phyloP scores from a whole-genome alignment of 2,888 invertebrate species.

The Encarsia formosa region DNA sequence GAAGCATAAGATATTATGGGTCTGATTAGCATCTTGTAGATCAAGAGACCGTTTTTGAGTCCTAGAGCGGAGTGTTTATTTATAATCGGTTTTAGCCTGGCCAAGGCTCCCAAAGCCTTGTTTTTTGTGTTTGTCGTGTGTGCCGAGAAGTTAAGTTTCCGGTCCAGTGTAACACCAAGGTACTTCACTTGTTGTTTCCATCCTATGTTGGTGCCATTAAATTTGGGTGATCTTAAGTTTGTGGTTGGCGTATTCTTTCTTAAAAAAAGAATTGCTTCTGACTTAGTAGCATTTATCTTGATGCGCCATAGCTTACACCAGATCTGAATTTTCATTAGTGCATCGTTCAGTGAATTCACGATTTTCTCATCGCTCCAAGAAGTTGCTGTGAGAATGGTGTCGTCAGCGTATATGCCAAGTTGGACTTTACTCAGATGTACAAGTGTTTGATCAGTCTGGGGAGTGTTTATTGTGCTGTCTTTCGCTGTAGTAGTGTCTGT shows the following conservation, averaged over 20 bases:
- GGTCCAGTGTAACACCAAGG: conserved; percentile 27
- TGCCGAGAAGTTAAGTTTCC: conserved; percentile 7
- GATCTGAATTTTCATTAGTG: neutral
- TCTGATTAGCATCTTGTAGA: conserved; percentile 29
- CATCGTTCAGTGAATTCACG: neutral
- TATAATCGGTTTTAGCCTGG: conserved; percentile 18
- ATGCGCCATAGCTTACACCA: conserved; percentile 7
- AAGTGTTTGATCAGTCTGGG: too few species aligned
- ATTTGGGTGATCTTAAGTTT: conserved; percentile 1
- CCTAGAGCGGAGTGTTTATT: conserved; percentile 7
- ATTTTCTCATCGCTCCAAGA: conserved; percentile 10
- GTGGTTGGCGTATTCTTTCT: neutral
- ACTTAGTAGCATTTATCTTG: conserved; percentile 3
- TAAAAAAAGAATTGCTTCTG: conserved; percentile 1
- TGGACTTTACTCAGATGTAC: too few species aligned
- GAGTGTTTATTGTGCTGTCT: too few species aligned
- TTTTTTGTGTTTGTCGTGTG: conserved; percentile 7
- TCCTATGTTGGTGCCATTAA: conserved; percentile 6
- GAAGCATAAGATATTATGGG: conserved; percentile 26
- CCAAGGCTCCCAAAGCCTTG: conserved; percentile 18
- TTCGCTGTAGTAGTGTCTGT: too few species aligned
- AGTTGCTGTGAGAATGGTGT: conserved; percentile 27
- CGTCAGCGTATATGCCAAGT: conserved; percentile 30
- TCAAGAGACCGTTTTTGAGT: conserved; percentile 23
- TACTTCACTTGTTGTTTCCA: conserved; percentile 21